Evolutionary conservation across 2,797 vertebrate genomes (phyloP), one percentile per base, ranked within the genome.

Genomic region (Ctenochaetus hawaiiensis): DNA sequence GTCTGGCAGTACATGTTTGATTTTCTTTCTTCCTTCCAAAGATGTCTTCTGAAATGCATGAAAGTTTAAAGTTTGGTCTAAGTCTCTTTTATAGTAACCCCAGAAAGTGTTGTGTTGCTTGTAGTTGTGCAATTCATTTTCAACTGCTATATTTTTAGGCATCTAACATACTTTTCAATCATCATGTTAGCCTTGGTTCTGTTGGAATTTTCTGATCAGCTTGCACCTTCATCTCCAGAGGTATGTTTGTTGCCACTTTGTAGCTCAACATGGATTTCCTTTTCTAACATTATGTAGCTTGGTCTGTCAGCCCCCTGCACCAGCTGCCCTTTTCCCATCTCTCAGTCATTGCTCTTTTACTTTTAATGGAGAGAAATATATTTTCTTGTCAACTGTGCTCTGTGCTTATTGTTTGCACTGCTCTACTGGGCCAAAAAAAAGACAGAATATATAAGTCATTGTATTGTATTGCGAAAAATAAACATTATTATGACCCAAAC

Each of bases 1-100:
- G 76, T 72, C 44, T 65, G 37, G 2, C 53, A 71, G 60, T 63
- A 13, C 67, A 58, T 64, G 39, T 81, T 82, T 64, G 39, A 82
- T 82, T 70, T 41, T 74, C 26, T 66, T 60, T 52, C 16, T 78
- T 53, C 58, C 37, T 8, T 30, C 26, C 26, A 30, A 30, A 43
- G 22, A n/a, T 54, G 39, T 61, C 53, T 59, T 49, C 11, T 63
- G 68, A 60, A 78, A 65, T 51, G 51, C 23, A 39, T 81, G 60
- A 75, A 60, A 16, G 54, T 78, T 49, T 10, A 5, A 41, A 8
- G 18, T 22, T 65, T 23, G 18, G 37, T 53, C 10, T 53, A 34
- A 11, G 4, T 52, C 23, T 63, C 13, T 54, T 20, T 70, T 75
- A 4, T 52, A 53, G 49, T 6, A 43, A 45, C 47, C 12, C 23